Base-by-base conservation (phyloP, 1,140 invertebrate species). In the Luehdorfia chinensis region DNA sequence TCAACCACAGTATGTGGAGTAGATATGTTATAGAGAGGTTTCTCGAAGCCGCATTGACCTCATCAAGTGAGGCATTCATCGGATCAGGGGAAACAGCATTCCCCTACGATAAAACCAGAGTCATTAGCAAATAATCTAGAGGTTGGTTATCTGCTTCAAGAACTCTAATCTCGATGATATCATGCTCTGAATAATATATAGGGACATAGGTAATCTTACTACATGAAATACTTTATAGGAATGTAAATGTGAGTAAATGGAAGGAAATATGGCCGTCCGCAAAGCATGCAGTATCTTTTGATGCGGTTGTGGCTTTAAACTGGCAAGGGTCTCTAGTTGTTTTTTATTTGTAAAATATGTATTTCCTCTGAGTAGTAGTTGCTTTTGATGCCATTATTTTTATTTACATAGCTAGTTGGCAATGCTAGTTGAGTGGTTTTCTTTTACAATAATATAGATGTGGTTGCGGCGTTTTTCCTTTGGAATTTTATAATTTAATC, bases 81-180 rank as follows among this genome's bases (percentile, higher is more conserved):
- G 39, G 25, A 43, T 43, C 39, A 43, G 39, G 39, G 39, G 25
- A 16, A 43, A 43, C 27, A 43, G 14, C n/a, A 43, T 16, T 43
- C 39, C 39, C 39, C 39, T 30, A 43, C 27, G 25, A 43, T 30
- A 27, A 43, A 43, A 43, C 39, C 39, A 23, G 39, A 30, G 28
- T 43, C 39, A 43, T 43, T 43, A 43, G 25, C 25, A 43, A 39
- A 28, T 43, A 43, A 43, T 43, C 23, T 28, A 43, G 13, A 28
- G 37, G 37, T 28, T 13, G 25, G 37, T 43, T 43, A 25, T 43
- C 37, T 25, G 37, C 37, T 43, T 28, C 37, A 25, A 43, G 37
- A 43, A 43, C 37, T 43, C 37, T 43, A 43, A 43, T 43, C 37
- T 43, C 37, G 37, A 43, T 43, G 21, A 43, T 43, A 43, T 15